Base-by-base conservation (phyloP, 2,797 vertebrate species). In the Paguma larvata region DNA sequence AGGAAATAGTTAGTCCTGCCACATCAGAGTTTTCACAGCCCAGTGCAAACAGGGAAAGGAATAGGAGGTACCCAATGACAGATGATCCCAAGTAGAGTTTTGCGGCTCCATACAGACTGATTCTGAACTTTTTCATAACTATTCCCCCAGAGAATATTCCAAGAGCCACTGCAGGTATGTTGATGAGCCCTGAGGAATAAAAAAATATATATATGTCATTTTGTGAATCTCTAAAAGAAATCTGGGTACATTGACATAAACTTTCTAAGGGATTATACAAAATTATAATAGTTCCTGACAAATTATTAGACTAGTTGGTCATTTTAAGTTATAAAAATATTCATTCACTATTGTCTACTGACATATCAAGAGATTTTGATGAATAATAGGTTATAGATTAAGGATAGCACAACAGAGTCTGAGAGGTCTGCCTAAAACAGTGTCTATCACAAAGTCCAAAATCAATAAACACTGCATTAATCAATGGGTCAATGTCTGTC, bases 91-190 rank as follows among this genome's bases (percentile, higher is more conserved):
- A 97, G 46, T 99, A 99, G 92, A 99, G 99, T 96, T 99, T 99
- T 92, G 99, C 99, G 1, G 99, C 99, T 97, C 99, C 99, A 98
- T 99, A 98, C 92, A 99, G 95, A 79, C 97, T 98, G 9, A 99
- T 98, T 97, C 98, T 99, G 97, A 99, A 99, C 95, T 99, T 99
- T 98, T 99, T 99, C 99, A 99, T 99, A 75, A 99, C 79, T 80
- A 99, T 98, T 0, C 99, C 99, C 18, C 99, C 99, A 0, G 99
- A 99, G 97, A 99, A 99, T 98, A 99, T 99, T 93, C 99, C 99
- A 88, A 99, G 98, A 19, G 99, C 99, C 94, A 99, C 99, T 7
- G 99, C 99, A 18, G 99, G 99, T 97, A 99, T 99, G 98, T 99
- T 99, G 98, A 99, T 99, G 85, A 99, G 98, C 91, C 99, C 99